Evolutionary conservation across 2,113 vertebrate genomes (phyloP).

Genomic region (Glareola pratincola): DNA sequence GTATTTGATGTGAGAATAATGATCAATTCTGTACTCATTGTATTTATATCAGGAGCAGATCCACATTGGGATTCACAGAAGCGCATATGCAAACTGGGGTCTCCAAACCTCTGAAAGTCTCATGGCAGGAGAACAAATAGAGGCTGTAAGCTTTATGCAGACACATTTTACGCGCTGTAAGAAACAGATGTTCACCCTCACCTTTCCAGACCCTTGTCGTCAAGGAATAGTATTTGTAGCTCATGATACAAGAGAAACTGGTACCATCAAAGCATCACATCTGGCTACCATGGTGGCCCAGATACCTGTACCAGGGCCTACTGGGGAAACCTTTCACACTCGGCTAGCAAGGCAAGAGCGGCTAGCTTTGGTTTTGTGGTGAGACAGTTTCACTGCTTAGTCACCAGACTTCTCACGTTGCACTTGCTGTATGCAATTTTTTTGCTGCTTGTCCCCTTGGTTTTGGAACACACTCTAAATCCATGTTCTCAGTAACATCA

Average conservation of each 20-base stretch:
- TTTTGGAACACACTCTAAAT: neutral
- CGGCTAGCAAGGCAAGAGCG: neutral
- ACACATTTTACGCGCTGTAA: neutral
- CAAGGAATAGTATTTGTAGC: neutral
- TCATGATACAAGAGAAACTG: neutral
- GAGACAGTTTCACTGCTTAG: neutral
- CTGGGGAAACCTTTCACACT: neutral
- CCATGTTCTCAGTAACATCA: neutral
- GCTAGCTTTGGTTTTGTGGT: neutral
- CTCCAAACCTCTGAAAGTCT: neutral
- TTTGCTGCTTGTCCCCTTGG: neutral
- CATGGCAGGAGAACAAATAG: neutral
- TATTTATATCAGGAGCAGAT: neutral
- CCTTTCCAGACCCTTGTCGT: neutral
- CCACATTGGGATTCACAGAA: neutral
- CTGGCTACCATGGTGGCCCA: neutral
- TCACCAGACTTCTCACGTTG: neutral
- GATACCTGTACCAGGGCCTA: rapidly evolving
- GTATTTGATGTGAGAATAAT: neutral
- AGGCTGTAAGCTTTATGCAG: neutral
- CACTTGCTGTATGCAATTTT: neutral
- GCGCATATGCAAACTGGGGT: rapidly evolving
- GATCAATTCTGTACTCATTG: neutral
- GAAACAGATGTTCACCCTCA: neutral
- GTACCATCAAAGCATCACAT: neutral